Base-by-base conservation (phyloP, 2,888 invertebrate species). In the Meteorus cinctellus region DNA sequence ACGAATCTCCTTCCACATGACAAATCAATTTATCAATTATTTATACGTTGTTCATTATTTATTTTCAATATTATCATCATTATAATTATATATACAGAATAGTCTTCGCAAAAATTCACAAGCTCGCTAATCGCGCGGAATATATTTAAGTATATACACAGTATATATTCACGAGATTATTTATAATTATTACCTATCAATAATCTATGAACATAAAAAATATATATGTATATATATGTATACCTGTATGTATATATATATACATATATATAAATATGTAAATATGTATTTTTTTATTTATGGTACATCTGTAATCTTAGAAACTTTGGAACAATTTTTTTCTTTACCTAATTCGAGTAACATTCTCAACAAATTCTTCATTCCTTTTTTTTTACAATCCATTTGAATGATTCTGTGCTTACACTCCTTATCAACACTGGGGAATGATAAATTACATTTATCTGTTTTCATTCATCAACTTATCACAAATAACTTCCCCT, bases 161-260 rank as follows among this genome's bases (percentile, higher is more conserved):
- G 55, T 55, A 55, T 55, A 19, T 55, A 55, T 55, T 55, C 55
- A 55, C 55, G 55, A 55, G 19, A 55, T 55, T 55, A n/a, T n/a
- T 48, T n/a, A 55, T 55, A 19, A 10, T 8, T 55, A 55, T 55
- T 24, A 55, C 19, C 19, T 19, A 55, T 55, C 24, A n/a, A n/a
- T 6, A 5, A n/a, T 55, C 55, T 55, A 55, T n/a, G 55, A 55
- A 55, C 19, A 55, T 55, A 8, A 24, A 55, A 55, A 19, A 55
- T 55, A 55, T 24, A 55, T 24, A 48, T 24, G 16, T n/a, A 48
- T 48, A 48, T 16, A n/a, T 48, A 48, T 48, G n/a, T 48, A 48
- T 48, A 12, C 14, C 8, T 45, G 1, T 14, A 45, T 45, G 10
- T 45, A 45, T 45, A 48, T 48, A 48, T 48, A 48, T 48, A 45